phyloP scores from a whole-genome alignment of 2,113 vertebrate genomes.

The Chiloscyllium plagiosum region DNA sequence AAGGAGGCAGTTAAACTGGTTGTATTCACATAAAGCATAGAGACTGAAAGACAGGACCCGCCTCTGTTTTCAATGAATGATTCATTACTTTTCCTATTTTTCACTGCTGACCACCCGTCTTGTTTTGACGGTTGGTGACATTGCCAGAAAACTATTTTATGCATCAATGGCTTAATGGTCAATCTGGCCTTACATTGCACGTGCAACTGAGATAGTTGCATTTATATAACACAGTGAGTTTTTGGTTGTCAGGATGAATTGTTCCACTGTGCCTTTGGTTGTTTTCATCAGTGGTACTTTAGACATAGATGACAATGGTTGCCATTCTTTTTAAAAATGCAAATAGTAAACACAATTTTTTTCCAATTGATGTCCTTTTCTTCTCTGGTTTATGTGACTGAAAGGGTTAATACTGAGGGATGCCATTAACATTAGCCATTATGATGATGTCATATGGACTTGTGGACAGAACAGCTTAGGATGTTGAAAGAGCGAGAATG shows the following conservation, averaged over 20 bases:
- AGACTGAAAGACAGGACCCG: background rate
- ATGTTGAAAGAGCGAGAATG: no score
- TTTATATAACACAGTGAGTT: background rate
- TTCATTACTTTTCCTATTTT: constrained; percentile 22
- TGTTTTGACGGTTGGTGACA: constrained; percentile 23
- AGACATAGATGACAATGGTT: background rate
- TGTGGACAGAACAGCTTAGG: no score
- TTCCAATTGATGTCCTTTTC: background rate
- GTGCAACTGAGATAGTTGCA: no score
- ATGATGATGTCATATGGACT: no score
- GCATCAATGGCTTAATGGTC: background rate
- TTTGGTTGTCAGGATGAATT: background rate
- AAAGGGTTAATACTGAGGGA: no score
- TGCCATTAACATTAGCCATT: no score
- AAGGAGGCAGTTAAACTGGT: background rate
- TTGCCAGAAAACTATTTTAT: constrained; percentile 29
- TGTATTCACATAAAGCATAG: background rate
- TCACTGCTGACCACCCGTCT: constrained; percentile 1
- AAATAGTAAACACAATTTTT: background rate
- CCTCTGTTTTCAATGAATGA: background rate
- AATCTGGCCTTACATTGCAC: background rate
- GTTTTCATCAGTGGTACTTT: background rate
- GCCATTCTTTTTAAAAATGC: background rate
- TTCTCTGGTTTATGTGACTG: no score
- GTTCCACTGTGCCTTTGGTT: background rate